Evolutionary conservation across 2,797 vertebrate genomes (phyloP).

Genomic region (Ciconia nigra): DNA sequence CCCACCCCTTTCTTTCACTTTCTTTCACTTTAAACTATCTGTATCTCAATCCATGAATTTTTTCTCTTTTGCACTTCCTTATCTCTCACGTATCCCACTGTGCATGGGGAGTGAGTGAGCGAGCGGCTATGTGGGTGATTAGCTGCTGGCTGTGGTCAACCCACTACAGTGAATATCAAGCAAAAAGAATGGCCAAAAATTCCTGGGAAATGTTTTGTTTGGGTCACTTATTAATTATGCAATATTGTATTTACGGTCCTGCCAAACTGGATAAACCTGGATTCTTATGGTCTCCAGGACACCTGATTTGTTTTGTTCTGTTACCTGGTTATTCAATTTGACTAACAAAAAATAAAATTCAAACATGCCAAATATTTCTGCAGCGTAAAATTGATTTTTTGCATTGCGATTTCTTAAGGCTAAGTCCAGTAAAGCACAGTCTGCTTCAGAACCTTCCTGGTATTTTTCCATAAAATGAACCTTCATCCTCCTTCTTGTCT

Average conservation of each 20-base stretch:
- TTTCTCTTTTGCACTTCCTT: background rate
- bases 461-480: background rate
- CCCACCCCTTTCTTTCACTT: background rate
- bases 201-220: background rate
- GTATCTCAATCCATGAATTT: background rate
- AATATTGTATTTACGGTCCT: background rate
- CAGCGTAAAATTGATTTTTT: background rate
- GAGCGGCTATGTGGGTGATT: background rate
- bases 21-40: background rate
- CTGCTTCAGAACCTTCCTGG: background rate
- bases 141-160: background rate
- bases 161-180: background rate
- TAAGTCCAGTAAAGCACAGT: rapidly evolving
- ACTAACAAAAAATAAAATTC: background rate
- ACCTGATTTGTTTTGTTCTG: background rate
- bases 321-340: background rate
- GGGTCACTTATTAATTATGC: background rate
- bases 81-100: background rate
- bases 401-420: background rate
- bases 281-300: background rate
- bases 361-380: background rate
- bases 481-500: background rate
- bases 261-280: background rate
- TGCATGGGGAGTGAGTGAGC: background rate
- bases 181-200: background rate